Base-by-base conservation (phyloP, 2,113 vertebrate species). In the Syrmaticus mikado region DNA sequence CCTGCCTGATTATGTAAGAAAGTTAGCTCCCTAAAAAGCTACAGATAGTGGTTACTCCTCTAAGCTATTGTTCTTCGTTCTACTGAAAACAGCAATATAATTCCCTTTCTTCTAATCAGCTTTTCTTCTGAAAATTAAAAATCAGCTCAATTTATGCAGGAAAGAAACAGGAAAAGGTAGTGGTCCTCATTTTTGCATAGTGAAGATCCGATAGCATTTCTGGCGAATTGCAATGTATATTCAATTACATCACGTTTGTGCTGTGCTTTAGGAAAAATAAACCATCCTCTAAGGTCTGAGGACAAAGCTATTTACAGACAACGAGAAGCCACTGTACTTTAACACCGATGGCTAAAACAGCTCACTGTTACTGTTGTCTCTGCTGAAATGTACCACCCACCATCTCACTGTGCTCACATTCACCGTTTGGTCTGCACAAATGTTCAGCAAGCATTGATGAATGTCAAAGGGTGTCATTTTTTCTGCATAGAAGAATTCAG, bases 201-300 rank as follows among this genome's bases (percentile, higher is more conserved):
- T 48, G 6, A 94, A 96, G 46, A 12, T 46, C 79, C 66, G 92
- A 14, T 17, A 91, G 70, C 77, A 82, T 92, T 96, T 96, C 5
- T 22, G 19, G 65, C 50, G 75, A 85, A 93, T 91, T 93, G 77
- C 60, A 80, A 66, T 85, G n/a, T 88, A 86, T 85, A 55, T 95
- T 97, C 60, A 96, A 17, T 73, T 94, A 85, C 43, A 80, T 50
- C 84, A 84, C 75, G 75, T 97, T 90, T 96, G 90, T 93, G 89
- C 78, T 91, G 81, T 80, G 88, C 70, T 97, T 97, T 93, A 85
- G 86, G 27, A 97, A 94, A 96, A 97, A 87, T 82, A 95, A 96
- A 94, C 64, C 52, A 4, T 75, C 32, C n/a, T 93, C 41, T 81
- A 88, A 92, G 58, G 20, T 89, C 87, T 96, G 61, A 86, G 61